phyloP scores from a whole-genome alignment of 2,797 vertebrate genomes.

The Psittacula derbiana region DNA sequence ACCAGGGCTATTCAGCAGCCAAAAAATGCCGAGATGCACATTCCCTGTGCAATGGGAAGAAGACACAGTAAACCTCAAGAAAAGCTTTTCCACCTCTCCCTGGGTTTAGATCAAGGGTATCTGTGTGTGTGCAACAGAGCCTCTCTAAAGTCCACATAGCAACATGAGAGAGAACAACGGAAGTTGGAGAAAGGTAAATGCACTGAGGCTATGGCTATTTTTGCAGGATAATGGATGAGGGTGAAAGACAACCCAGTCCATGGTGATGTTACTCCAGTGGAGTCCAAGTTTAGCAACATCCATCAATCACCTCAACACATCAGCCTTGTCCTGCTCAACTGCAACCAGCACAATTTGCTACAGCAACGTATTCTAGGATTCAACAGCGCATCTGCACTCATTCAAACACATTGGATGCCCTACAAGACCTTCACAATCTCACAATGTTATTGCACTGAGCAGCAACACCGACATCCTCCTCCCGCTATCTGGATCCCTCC shows the following conservation, averaged over 20 bases:
- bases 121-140: neutral
- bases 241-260: neutral
- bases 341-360: neutral
- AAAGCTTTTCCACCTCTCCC: neutral
- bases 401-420: neutral
- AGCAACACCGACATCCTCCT: neutral
- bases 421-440: neutral
- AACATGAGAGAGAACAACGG: neutral
- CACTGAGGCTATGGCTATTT: neutral
- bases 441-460: neutral
- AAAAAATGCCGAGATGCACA: neutral
- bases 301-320: neutral
- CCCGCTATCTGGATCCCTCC: neutral
- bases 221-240: neutral
- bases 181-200: neutral
- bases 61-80: neutral
- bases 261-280: neutral
- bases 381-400: neutral
- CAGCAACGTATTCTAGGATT: neutral
- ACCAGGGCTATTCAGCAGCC: neutral
- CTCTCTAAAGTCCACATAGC: neutral
- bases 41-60: neutral
- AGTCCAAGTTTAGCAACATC: neutral
- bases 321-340: neutral
- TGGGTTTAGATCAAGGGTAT: neutral